Percentiles rank a stretch among this genome's conserved stretches.
These are phyloP conservation scores for Drosophila nannoptera DNA, from an alignment of 1,140 invertebrate species.

Conservation along the genomic window DNA sequence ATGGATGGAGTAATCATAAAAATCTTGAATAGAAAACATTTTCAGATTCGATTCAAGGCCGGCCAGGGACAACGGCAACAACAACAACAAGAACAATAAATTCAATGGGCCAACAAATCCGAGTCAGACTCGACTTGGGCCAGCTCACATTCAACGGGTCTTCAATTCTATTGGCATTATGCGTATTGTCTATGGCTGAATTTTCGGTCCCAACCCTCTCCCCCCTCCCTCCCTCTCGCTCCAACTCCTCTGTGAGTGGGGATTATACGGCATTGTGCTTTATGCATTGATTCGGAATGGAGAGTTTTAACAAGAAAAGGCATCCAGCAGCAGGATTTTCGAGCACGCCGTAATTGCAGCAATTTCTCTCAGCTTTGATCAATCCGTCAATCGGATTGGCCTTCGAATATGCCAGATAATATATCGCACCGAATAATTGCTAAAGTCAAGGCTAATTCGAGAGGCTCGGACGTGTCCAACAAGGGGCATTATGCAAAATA, in stretches of 20 bases:
- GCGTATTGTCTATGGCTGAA: slow-evolving; percentile 47
- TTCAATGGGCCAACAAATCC: slow-evolving; percentile 11
- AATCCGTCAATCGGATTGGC: slow-evolving; percentile 7
- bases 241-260: not conserved
- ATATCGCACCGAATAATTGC: no score
- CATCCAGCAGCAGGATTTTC: not conserved
- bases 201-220: not conserved
- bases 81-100: slow-evolving; percentile 29
- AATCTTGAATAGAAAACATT: slow-evolving; percentile 45
- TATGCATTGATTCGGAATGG: slow-evolving; percentile 12
- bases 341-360: not conserved
- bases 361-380: not conserved
- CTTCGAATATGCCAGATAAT: not conserved
- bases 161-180: slow-evolving; percentile 34
- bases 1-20: slow-evolving; percentile 40
- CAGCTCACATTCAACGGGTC: slow-evolving; percentile 52
- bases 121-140: not conserved
- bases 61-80: slow-evolving; percentile 16
- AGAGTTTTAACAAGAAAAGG: slow-evolving; percentile 23
- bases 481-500: no score
- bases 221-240: not conserved
- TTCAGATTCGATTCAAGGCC: slow-evolving; percentile 21
- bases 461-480: not conserved
- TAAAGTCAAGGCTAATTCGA: not conserved
- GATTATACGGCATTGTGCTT: slow-evolving; percentile 12